These are phyloP conservation scores for Helobdella robusta DNA, from an alignment of 2,888 invertebrate genomes.

Conservation along the genomic window DNA sequence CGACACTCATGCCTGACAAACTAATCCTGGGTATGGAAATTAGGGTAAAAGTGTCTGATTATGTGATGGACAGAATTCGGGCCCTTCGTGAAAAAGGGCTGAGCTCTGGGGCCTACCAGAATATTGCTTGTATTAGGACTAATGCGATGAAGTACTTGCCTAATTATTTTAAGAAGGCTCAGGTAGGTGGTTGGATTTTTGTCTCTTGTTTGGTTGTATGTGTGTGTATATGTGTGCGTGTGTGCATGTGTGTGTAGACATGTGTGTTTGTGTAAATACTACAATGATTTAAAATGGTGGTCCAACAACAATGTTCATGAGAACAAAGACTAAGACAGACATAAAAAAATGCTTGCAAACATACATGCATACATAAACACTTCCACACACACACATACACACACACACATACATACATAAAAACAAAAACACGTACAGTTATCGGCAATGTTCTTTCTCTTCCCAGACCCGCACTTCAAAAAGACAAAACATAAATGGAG, in stretches of 20 bases:
- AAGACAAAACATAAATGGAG: conserved; percentile 98
- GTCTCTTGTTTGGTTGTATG: no score
- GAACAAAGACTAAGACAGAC: no score
- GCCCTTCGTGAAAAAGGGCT: conserved; percentile 70
- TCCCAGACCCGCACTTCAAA: conserved; percentile 98
- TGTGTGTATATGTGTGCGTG: no score
- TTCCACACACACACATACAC: not conserved
- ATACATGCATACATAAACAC: no score
- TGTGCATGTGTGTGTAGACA: no score
- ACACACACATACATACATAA: not conserved
- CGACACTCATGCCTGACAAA: conserved; percentile 77
- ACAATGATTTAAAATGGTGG: no score
- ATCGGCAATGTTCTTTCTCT: conserved; percentile 92
- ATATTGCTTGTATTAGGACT: conserved; percentile 84
- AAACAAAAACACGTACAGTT: conserved; percentile 55
- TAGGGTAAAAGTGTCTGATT: conserved; percentile 88
- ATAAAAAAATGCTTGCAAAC: no score
- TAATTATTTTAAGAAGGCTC: conserved; percentile 87
- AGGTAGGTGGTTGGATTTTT: no score
- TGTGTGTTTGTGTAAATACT: no score
- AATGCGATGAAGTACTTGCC: conserved; percentile 99
- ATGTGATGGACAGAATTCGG: conserved; percentile 82
- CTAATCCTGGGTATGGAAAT: conserved; percentile 92
- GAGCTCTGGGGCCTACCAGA: conserved; percentile 56
- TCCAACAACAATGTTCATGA: no score